These are phyloP conservation scores for Hyles vespertilio DNA, from an alignment of 1,140 invertebrate species.

Conservation along the genomic window DNA sequence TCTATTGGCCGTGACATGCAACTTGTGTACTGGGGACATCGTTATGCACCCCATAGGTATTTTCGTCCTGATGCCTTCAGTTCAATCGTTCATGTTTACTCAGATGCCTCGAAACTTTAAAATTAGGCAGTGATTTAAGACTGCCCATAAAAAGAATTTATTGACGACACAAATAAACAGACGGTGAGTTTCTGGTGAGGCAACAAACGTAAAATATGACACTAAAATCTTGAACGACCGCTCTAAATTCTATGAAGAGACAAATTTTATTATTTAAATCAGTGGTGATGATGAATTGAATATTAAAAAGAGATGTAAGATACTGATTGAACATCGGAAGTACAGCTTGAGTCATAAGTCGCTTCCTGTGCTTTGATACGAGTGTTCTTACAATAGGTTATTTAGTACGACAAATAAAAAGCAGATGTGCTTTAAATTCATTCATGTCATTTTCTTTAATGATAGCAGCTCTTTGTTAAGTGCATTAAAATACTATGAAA, in stretches of 20 bases:
- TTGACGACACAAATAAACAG: constrained; percentile 12
- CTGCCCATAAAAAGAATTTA: constrained; percentile 16
- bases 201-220: constrained; percentile 7
- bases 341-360: not conserved
- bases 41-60: constrained; percentile 47
- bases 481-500: too few relatives aligned
- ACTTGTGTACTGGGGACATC: constrained; percentile 34
- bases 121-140: constrained; percentile 42
- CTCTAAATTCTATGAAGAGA: too few relatives aligned
- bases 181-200: constrained; percentile 2
- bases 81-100: constrained; percentile 53
- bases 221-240: constrained; percentile 5
- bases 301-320: too few relatives aligned
- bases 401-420: constrained; percentile 5
- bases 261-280: too few relatives aligned
- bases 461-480: too few relatives aligned
- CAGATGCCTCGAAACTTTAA: constrained; percentile 62
- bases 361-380: constrained; percentile 7
- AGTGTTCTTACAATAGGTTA: not conserved
- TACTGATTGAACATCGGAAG: constrained; percentile 1
- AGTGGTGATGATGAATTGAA: too few relatives aligned
- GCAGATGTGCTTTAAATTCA: too few relatives aligned
- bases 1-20: constrained; percentile 65
- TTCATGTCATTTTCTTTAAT: too few relatives aligned
- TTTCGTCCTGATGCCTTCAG: constrained; percentile 37